These are phyloP conservation scores for Platichthys stellatus DNA, from an alignment of 2,113 vertebrate genomes.

Conservation along the genomic window DNA sequence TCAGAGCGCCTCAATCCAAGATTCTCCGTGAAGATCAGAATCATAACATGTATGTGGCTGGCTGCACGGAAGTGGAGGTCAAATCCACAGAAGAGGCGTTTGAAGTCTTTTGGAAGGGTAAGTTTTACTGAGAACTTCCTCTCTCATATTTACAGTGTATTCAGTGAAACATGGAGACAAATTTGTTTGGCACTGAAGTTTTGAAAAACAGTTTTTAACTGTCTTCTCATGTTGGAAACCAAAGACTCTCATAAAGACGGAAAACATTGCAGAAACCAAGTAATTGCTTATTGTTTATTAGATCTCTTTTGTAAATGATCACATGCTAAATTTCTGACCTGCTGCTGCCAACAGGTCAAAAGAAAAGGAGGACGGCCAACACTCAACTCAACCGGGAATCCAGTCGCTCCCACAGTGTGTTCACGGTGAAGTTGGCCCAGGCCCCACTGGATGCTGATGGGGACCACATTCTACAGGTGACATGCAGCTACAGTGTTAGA, in stretches of 20 bases:
- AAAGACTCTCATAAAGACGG: too few relatives aligned
- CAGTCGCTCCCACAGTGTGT: constrained; percentile 96
- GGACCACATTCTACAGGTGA: constrained; percentile 94
- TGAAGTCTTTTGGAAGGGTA: constrained; percentile 97
- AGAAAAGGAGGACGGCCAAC: constrained; percentile 87
- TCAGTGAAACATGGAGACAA: too few relatives aligned
- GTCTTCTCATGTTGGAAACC: too few relatives aligned
- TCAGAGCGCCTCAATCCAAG: constrained; percentile 93
- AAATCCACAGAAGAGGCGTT: constrained; percentile 97
- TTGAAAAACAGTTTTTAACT: not conserved
- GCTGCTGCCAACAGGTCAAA: constrained; percentile 74
- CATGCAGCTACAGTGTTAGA: not conserved
- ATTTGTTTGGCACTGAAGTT: too few relatives aligned
- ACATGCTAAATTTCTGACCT: not conserved
- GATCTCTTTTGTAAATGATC: not conserved
- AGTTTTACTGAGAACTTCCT: constrained; percentile 49
- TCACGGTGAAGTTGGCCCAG: constrained; percentile 93
- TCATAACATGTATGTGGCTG: constrained; percentile 96
- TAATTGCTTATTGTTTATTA: not conserved
- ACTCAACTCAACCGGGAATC: constrained; percentile 95
- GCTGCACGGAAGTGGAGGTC: constrained; percentile 95
- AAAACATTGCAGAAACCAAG: too few relatives aligned
- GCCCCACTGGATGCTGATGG: constrained; percentile 95
- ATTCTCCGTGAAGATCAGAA: constrained; percentile 94
- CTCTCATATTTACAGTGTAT: not conserved